Conservation (phyloP, 2,797 vertebrate species). For the Neosalanx taihuensis region DNA sequence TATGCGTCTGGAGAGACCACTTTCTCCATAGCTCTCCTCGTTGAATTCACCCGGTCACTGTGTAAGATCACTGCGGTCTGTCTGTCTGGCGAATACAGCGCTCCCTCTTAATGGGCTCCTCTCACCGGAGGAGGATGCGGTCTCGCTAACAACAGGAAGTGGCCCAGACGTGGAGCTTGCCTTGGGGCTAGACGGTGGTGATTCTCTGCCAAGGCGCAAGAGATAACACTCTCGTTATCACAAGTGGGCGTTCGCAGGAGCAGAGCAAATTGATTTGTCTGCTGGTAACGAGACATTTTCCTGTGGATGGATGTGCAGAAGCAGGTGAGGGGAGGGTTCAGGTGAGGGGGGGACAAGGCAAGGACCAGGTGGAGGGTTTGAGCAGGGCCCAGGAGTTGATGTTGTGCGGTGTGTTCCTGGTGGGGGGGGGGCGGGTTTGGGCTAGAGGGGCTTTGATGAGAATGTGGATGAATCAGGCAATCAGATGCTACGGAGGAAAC, state of each 20-base stretch:
- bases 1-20: no score
- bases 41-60: not conserved
- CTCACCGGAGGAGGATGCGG: not conserved
- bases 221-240: conserved; percentile 69
- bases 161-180: conserved; percentile 23
- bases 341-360: conserved; percentile 17
- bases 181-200: conserved; percentile 50
- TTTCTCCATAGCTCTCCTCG: not conserved
- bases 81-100: not conserved
- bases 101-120: not conserved
- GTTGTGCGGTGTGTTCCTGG: conserved; percentile 49
- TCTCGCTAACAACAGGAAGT: no score
- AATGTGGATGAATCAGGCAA: not conserved
- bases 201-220: conserved; percentile 32
- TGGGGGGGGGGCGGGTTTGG: conserved; percentile 14
- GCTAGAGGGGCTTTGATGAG: conserved; percentile 30
- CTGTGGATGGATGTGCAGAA: conserved; percentile 55
- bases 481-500: not conserved
- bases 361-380: no score
- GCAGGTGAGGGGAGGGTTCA: conserved; percentile 49
- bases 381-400: conserved; percentile 54
- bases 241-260: conserved; percentile 72
- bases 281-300: conserved; percentile 73
- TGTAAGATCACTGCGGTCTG: not conserved
- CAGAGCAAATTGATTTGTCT: conserved; percentile 76